Base-by-base conservation (phyloP, 1,140 invertebrate genomes). In the Drosophila kurseongensis region DNA sequence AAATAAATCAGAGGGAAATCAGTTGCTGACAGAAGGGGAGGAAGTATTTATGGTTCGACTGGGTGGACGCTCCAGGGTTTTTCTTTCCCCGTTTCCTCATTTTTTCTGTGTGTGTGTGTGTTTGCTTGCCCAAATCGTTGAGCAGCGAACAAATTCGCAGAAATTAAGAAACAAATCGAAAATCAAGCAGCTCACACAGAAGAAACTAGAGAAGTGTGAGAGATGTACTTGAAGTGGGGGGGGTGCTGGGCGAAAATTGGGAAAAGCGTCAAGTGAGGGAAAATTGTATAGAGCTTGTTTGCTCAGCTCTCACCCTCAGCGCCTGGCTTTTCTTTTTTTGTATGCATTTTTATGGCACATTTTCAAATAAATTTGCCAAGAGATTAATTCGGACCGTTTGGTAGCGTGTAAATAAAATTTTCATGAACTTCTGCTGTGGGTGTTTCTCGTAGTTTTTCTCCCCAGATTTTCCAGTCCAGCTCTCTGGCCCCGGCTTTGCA, bases 141-240 rank as follows among this genome's bases (percentile, higher is more conserved):
- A 66, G 84, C 79, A 73, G 54, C 76, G 75, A 88, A 89, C 80
- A 90, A 89, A 89, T 89, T 89, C 80, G 85, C 82, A 80, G 79
- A 89, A 89, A 89, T 89, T 89, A 89, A 89, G 84, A 89, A 89
- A 89, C 84, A 89, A 89, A 89, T 89, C 84, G 84, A 89, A 89
- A 89, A 89, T 89, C 84, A 89, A 90, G 84, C 76, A 72, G 65
- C 41, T 59, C 45, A 55, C 72, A 51, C 40, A 40, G 42, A 59
- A 14, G n/a, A 47, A 51, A 71, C 44, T 68, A 63, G 35, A 40
- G 18, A 48, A 32, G 35, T 18, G 18, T 5, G 55, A 14, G 40
- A 35, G 27, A 14, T 51, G 29, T 35, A 16, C 48, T 51, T 10
- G 27, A 35, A 51, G 36, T 38, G 12, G 9, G 18, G 40, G 12